These are phyloP conservation scores for Notechis scutatus DNA, from an alignment of 2,113 vertebrate genomes.

Conservation along the genomic window DNA sequence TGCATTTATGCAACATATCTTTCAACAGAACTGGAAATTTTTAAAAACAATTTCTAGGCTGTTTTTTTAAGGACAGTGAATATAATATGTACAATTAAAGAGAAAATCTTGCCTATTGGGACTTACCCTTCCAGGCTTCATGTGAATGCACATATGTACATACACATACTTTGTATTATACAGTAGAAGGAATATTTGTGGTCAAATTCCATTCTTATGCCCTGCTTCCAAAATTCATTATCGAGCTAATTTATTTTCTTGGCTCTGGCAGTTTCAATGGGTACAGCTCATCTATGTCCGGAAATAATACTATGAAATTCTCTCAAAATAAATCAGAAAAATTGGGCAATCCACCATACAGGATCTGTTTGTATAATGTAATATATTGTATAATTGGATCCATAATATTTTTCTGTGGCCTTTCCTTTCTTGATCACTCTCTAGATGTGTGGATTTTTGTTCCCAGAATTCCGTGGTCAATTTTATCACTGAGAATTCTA, in stretches of 20 bases:
- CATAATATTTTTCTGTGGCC: neutral
- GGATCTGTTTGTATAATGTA: neutral
- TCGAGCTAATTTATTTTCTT: neutral
- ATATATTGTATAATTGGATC: neutral
- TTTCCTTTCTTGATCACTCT: neutral
- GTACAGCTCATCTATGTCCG: neutral
- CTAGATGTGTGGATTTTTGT: neutral
- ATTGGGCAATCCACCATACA: neutral
- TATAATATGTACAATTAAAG: neutral
- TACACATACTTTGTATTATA: neutral
- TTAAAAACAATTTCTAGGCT: neutral
- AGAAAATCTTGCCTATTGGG: neutral
- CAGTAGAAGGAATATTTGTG: neutral
- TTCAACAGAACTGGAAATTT: neutral
- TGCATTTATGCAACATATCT: neutral
- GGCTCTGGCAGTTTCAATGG: neutral
- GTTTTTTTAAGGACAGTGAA: neutral
- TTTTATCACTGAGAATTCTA: neutral
- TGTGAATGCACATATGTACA: neutral
- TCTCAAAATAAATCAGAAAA: neutral
- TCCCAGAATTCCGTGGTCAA: neutral
- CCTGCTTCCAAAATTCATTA: neutral
- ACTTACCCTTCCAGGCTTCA: neutral
- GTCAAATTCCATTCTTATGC: neutral
- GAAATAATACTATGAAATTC: neutral